A percentile compares a stretch with the other conserved stretches of the same genome.
Evolutionary conservation across 2,113 vertebrate species (phyloP).

Genomic region (Ailuropoda melanoleuca): DNA sequence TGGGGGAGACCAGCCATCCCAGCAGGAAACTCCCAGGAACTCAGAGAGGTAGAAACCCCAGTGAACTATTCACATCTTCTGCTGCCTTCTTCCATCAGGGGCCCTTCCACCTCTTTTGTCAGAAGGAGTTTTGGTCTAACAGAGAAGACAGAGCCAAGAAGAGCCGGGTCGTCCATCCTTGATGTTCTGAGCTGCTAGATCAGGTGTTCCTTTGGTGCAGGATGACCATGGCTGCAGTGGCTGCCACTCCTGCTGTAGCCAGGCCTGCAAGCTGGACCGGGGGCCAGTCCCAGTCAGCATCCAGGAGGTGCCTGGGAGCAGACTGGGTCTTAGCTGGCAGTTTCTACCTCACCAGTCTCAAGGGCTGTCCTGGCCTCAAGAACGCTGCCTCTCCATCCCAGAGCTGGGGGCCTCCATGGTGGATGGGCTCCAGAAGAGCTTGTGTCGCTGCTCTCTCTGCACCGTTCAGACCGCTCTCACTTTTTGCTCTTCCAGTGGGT

Average conservation of each 20-base stretch:
- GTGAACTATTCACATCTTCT: neutral
- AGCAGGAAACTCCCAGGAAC: neutral
- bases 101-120: neutral
- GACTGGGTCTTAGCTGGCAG: neutral
- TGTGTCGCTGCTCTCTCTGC: rapidly evolving
- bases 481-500: neutral
- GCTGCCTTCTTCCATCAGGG: neutral
- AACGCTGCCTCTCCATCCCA: neutral
- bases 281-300: neutral
- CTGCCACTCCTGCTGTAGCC: neutral
- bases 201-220: neutral
- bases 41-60: neutral
- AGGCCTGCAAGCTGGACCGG: rapidly evolving
- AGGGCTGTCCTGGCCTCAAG: neutral
- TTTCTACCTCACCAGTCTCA: rapidly evolving
- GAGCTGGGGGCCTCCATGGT: neutral
- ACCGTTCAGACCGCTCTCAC: rapidly evolving
- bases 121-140: neutral
- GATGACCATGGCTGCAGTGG: rapidly evolving
- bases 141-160: rapidly evolving
- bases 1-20: neutral
- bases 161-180: rapidly evolving
- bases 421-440: rapidly evolving
- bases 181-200: rapidly evolving
- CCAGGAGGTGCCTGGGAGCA: neutral